These are phyloP conservation scores for Tetanocera ferruginea DNA, from an alignment of 2,888 invertebrate genomes.

Conservation along the genomic window DNA sequence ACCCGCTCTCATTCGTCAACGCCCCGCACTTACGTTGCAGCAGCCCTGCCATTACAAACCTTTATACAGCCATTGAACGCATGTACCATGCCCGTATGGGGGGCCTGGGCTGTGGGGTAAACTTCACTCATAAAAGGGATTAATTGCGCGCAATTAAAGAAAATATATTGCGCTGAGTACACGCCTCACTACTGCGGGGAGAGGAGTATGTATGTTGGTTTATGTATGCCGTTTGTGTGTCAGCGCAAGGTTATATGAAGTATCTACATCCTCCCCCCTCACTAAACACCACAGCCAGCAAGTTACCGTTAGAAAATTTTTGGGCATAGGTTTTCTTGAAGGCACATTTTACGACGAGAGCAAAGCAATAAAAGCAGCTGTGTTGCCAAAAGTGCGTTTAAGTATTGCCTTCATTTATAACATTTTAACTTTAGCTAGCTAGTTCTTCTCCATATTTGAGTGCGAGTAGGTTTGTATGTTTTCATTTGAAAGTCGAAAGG, in stretches of 20 bases:
- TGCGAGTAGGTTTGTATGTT: no score
- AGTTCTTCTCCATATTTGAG: neutral
- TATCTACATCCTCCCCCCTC: neutral
- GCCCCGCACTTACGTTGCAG: neutral
- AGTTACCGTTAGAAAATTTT: neutral
- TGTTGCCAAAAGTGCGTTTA: no score
- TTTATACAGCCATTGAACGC: neutral
- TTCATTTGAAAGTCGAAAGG: no score
- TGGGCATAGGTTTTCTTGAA: neutral
- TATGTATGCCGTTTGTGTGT: no score
- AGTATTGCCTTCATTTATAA: neutral
- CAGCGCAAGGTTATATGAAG: no score
- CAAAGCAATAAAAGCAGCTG: no score
- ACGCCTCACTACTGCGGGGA: conserved; percentile 1
- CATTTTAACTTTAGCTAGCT: neutral
- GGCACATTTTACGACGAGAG: no score
- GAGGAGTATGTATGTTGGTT: neutral
- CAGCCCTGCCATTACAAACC: neutral
- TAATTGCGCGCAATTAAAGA: conserved; percentile 67
- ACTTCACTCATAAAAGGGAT: conserved; percentile 61
- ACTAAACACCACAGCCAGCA: neutral
- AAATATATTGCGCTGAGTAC: conserved; percentile 56
- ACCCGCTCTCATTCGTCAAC: neutral
- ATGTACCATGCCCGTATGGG: neutral
- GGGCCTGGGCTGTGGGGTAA: neutral